These are phyloP conservation scores for Hydropsyche tenuis DNA, from an alignment of 1,140 invertebrate genomes.

Conservation along the genomic window DNA sequence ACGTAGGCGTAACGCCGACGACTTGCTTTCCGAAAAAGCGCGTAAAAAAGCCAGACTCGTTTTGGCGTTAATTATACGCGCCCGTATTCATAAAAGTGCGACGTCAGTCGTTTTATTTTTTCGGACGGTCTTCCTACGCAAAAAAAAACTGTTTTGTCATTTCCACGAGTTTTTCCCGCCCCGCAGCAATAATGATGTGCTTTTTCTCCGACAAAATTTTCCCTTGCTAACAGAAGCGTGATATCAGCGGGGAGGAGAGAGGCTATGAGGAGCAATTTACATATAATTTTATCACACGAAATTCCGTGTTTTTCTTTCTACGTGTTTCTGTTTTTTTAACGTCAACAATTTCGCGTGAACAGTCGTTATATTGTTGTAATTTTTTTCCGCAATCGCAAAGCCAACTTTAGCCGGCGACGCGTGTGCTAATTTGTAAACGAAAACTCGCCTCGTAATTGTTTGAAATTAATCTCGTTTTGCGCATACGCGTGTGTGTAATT, in stretches of 20 bases:
- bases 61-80: too few species aligned
- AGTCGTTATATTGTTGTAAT: background rate
- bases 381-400: background rate
- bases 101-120: too few species aligned
- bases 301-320: slow-evolving; percentile 10
- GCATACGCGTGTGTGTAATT: background rate
- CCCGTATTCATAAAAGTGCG: too few species aligned
- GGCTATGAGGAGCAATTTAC: slow-evolving; percentile 18
- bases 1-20: too few species aligned
- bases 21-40: too few species aligned
- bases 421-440: too few species aligned
- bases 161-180: background rate
- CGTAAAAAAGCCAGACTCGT: too few species aligned
- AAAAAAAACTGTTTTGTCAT: slow-evolving; percentile 8
- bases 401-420: too few species aligned
- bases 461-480: background rate
- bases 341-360: background rate
- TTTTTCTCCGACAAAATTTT: slow-evolving; percentile 14
- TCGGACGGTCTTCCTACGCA: background rate
- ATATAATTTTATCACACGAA: slow-evolving; percentile 26
- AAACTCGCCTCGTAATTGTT: background rate
- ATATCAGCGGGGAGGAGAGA: slow-evolving; percentile 21
- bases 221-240: slow-evolving; percentile 14
- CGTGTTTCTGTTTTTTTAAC: background rate
- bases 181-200: slow-evolving; percentile 21